Evolutionary conservation across 2,113 vertebrate genomes (phyloP).

Genomic region (Paralichthys olivaceus): DNA sequence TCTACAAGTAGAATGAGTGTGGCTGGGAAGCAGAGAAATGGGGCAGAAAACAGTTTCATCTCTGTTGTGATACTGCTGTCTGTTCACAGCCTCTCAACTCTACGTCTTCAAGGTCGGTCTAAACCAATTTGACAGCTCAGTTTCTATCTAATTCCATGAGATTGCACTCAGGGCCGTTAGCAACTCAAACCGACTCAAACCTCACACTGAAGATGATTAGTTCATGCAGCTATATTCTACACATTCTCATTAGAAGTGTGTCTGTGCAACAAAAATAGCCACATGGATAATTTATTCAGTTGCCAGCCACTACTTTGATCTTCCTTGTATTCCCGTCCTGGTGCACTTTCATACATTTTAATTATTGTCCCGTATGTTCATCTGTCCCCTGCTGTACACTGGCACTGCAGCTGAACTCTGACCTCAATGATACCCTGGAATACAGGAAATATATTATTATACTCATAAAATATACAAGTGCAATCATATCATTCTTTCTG

Average conservation of each 20-base stretch:
- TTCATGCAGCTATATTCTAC: conserved; percentile 40
- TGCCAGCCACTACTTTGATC: conserved; percentile 63
- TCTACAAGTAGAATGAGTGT: conserved; percentile 53
- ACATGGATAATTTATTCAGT: conserved; percentile 62
- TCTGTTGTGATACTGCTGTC: conserved; percentile 50
- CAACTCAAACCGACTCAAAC: conserved; percentile 23
- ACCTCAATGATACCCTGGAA: conserved; percentile 11
- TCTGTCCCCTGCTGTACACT: not conserved
- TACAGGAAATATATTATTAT: conserved; percentile 2
- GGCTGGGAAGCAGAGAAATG: conserved; percentile 61
- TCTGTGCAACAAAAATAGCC: conserved; percentile 49
- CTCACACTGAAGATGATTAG: conserved; percentile 40
- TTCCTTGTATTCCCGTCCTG: conserved; percentile 41
- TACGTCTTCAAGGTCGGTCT: conserved; percentile 43
- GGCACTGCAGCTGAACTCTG: conserved; percentile 52
- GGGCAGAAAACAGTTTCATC: conserved; percentile 61
- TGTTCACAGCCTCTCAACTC: conserved; percentile 42
- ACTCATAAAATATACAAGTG: not conserved
- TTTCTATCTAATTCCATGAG: conserved; percentile 48
- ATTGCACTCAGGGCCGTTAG: not conserved
- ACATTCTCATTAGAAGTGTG: conserved; percentile 54
- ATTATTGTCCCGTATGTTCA: conserved; percentile 45
- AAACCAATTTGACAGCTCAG: conserved; percentile 42
- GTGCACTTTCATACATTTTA: conserved; percentile 56
- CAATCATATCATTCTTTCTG: not conserved